Evolutionary conservation across 2,888 invertebrate genomes (phyloP), one percentile per base, ranked within the genome.

Genomic region (Pyrrhia umbra): DNA sequence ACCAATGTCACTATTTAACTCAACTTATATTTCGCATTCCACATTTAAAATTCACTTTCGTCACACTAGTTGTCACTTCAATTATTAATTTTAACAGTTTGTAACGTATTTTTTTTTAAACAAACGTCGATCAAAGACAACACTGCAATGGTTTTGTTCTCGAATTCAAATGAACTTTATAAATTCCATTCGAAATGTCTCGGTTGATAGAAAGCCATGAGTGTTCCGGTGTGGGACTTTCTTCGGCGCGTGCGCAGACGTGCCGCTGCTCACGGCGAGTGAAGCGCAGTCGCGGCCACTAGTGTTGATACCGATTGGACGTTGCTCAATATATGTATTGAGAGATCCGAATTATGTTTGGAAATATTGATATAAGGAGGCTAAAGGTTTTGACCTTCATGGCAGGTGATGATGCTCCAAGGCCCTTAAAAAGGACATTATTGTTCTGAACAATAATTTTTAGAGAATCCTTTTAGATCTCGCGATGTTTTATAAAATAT

Each of bases 181-280:
- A 78, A 79, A 80, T 80, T 80, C 68, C 77, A 65, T 77, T 80
- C 59, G 62, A 74, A 85, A 81, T 87, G 86, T 85, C 85, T 85
- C 81, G 85, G 81, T 85, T 80, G 87, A 85, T 92, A 92, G 93
- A 94, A 94, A 94, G 92, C 88, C 81, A 81, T 77, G 77, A 79
- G 85, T 85, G 86, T 88, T 87, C 88, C 86, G 88, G 84, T 81
- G 68, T 75, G 61, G 79, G 82, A 91, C 90, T 92, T 90, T 89
- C 90, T 84, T 90, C 82, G 85, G 87, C 87, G 91, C 93, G 93
- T 92, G 91, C 92, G 90, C 70, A 82, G 84, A 85, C 89, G 88
- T 85, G 90, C 88, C 87, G 75, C 63, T 87, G 82, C 87, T 87
- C 81, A 79, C 81, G 83, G 85, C 84, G 88, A 93, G 89, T 93